Evolutionary conservation across 2,888 invertebrate genomes (phyloP), one percentile per base, ranked within the genome.

Genomic region (Crepidodera aurea): DNA sequence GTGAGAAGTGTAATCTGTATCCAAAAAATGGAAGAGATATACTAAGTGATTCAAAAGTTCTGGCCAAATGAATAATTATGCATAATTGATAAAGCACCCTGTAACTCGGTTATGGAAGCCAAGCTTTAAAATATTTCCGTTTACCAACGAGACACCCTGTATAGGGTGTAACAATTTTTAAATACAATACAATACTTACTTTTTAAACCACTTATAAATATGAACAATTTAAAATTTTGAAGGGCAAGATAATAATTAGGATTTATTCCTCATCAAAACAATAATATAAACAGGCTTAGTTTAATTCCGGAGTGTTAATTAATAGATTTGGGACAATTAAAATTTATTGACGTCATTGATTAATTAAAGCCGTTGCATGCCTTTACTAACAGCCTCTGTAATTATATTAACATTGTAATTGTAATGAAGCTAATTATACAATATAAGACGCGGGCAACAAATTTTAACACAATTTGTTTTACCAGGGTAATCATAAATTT

Each of bases 321-420:
- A 40, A 40, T 40, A 40, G 40, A 40, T 40, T 40, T 18, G 40
- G 16, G 32, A 62, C 62, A 68, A 70, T 70, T 67, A 67, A 62
- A 58, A 61, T 25, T 64, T 50, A 44, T 42, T 72, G 70, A 71
- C 71, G 71, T 72, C 71, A 72, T 65, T 58, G 48, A 65, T 65
- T 69, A 72, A 71, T 70, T 69, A 62, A 66, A 68, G 46, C 57
- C 60, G 15, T 66, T 62, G 55, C 54, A 62, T 63, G 65, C 55
- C 54, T 62, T 62, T 32, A 57, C 39, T 64, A 55, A 51, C 54
- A 64, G 64, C 57, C 55, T 65, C 62, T 61, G 39, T 70, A 72
- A 72, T 72, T 48, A n/a, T 12, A 48, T 48, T 48, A 48, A 48
- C 10, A 12, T 44, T 22, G 22, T 44, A 12, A 22, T 44, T 25